phyloP scores from a whole-genome alignment of 2,113 vertebrate genomes.

The Elachura formosa region DNA sequence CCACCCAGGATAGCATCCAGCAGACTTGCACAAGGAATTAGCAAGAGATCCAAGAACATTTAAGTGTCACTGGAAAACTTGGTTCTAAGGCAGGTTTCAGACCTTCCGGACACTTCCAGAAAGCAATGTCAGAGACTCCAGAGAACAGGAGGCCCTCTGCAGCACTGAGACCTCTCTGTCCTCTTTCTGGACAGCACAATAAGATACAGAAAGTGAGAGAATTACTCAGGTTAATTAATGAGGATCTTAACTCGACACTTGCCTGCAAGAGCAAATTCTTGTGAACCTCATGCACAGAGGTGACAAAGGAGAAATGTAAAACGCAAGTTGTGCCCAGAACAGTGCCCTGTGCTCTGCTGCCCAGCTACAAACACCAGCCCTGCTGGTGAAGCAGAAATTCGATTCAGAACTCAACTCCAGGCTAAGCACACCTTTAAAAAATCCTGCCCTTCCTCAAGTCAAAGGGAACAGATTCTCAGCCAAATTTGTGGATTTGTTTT shows the following conservation, averaged over 20 bases:
- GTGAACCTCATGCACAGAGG: background rate
- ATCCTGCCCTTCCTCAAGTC: background rate
- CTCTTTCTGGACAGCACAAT: background rate
- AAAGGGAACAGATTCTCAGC: background rate
- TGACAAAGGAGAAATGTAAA: background rate
- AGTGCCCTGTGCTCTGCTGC: background rate
- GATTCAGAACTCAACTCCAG: slow-evolving; percentile 27
- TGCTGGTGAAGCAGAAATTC: too few species aligned
- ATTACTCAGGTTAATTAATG: background rate
- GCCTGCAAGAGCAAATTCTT: background rate
- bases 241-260: background rate
- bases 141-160: background rate
- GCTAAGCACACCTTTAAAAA: slow-evolving; percentile 8
- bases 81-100: background rate
- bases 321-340: background rate
- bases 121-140: background rate
- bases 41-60: background rate
- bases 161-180: background rate
- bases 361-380: background rate
- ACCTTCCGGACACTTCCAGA: background rate
- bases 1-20: background rate
- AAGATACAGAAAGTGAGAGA: background rate
- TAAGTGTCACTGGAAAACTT: background rate
- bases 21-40: background rate
- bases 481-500: background rate